These are phyloP conservation scores for Sarcophaga variegata DNA, from an alignment of 2,888 invertebrate genomes.

Conservation along the genomic window DNA sequence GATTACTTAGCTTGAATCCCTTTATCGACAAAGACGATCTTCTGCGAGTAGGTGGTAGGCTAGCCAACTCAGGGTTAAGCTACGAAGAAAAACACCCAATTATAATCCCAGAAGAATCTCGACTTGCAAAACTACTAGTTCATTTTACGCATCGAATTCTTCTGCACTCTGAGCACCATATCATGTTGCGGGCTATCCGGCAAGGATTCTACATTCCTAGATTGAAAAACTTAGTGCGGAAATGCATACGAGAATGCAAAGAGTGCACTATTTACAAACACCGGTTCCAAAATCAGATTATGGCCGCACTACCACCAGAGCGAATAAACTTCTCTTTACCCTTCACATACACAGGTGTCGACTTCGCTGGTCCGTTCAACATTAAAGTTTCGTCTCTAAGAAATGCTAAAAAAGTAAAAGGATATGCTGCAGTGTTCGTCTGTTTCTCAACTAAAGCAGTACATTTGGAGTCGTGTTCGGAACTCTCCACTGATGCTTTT, in stretches of 20 bases:
- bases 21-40: neutral
- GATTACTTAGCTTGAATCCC: neutral
- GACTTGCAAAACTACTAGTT: neutral
- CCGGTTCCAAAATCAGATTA: slow-evolving; percentile 44
- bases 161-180: slow-evolving; percentile 32
- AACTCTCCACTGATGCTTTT: slow-evolving; percentile 49
- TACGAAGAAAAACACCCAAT: slow-evolving; percentile 29
- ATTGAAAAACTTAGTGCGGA: slow-evolving; percentile 30
- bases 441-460: slow-evolving; percentile 55
- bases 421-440: slow-evolving; percentile 48
- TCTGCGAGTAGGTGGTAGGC: slow-evolving; percentile 17
- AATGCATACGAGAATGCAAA: slow-evolving; percentile 34
- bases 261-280: slow-evolving; percentile 51
- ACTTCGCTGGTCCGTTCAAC: slow-evolving; percentile 62
- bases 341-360: slow-evolving; percentile 47
- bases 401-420: neutral
- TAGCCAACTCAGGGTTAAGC: slow-evolving; percentile 10
- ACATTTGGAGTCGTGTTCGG: slow-evolving; percentile 54
- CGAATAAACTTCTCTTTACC: slow-evolving; percentile 48
- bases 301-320: slow-evolving; percentile 56
- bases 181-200: slow-evolving; percentile 7
- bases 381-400: neutral
- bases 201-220: slow-evolving; percentile 14
- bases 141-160: slow-evolving; percentile 13
- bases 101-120: no score